A percentile compares a stretch with the other conserved stretches of the same genome.
These are phyloP conservation scores for Lochmaea capreae DNA, from an alignment of 2,888 invertebrate species.

Conservation along the genomic window DNA sequence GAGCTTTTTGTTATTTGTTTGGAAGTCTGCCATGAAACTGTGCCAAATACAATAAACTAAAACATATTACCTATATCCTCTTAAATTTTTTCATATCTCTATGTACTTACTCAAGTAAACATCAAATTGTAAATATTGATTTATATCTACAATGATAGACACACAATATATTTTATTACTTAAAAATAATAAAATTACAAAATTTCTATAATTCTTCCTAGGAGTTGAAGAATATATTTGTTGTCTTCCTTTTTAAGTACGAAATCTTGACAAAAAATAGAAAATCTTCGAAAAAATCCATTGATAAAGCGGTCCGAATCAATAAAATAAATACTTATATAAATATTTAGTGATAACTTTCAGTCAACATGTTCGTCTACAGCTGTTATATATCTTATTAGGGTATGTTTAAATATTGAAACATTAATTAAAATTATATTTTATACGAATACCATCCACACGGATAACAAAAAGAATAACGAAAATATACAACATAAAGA, in stretches of 20 bases:
- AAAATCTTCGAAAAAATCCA: too few species aligned
- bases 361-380: neutral
- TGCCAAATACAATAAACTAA: neutral
- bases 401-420: neutral
- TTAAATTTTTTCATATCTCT: neutral
- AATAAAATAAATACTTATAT: too few species aligned
- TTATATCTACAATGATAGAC: too few species aligned
- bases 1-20: neutral
- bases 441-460: neutral
- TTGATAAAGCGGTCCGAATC: too few species aligned
- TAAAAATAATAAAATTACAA: too few species aligned
- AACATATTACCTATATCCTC: neutral
- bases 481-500: conserved; percentile 25
- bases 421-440: neutral
- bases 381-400: neutral
- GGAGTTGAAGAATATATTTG: too few species aligned
- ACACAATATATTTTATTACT: too few species aligned
- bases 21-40: neutral
- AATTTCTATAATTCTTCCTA: too few species aligned
- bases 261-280: too few species aligned
- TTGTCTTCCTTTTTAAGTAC: too few species aligned
- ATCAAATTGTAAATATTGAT: neutral
- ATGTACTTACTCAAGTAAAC: too few species aligned
- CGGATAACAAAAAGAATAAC: neutral
- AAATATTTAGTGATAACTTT: too few species aligned